These are phyloP conservation scores for Donacobius atricapilla DNA, from an alignment of 2,113 vertebrate genomes.

Conservation along the genomic window DNA sequence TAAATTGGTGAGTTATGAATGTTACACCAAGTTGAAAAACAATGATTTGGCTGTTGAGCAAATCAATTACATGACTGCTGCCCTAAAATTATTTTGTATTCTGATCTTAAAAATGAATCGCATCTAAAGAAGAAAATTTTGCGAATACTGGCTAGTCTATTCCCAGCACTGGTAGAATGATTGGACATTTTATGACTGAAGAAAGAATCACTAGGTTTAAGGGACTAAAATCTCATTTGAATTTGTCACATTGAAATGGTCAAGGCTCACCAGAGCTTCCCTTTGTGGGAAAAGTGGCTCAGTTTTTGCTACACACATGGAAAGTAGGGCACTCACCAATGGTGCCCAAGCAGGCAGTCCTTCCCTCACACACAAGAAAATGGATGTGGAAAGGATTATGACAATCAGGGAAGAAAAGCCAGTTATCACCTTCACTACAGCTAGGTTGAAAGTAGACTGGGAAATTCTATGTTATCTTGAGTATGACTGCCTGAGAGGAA, in stretches of 20 bases:
- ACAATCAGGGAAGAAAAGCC: not conserved
- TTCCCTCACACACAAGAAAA: not conserved
- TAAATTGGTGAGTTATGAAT: not conserved
- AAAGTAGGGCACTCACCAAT: not conserved
- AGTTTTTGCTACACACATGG: not conserved
- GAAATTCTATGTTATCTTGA: not conserved
- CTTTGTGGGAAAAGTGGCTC: not conserved
- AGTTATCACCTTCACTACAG: not conserved
- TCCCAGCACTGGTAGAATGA: not conserved
- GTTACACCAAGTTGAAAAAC: not conserved
- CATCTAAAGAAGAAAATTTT: not conserved
- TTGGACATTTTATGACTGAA: not conserved
- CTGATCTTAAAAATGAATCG: not conserved
- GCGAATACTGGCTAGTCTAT: not conserved
- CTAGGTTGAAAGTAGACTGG: not conserved
- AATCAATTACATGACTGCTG: not conserved
- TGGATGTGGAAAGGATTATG: not conserved
- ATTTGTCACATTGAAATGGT: not conserved
- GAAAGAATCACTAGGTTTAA: not conserved
- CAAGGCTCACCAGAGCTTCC: not conserved
- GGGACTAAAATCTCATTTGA: not conserved
- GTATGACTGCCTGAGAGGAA: not conserved
- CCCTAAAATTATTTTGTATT: not conserved
- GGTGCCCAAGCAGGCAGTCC: not conserved
- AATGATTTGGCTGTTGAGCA: not conserved